phyloP scores from a whole-genome alignment of 2,888 invertebrate species.

The Pollenia labialis region DNA sequence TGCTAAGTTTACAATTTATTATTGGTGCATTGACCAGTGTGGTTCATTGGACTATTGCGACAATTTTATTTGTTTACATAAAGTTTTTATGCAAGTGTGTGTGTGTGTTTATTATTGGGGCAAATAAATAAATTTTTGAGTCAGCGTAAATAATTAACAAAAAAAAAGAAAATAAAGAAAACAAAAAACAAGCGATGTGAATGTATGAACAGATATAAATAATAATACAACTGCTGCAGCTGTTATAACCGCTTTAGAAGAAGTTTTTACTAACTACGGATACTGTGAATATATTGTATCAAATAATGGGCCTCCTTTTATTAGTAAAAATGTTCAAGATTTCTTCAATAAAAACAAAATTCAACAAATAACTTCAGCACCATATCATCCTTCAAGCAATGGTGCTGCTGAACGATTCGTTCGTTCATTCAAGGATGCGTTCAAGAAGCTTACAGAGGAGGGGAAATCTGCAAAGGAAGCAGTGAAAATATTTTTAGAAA shows the following conservation, averaged over 20 bases:
- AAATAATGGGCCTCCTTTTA: not conserved
- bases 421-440: not conserved
- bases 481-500: conserved; percentile 12
- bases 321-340: not conserved
- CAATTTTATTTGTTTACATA: too few relatives aligned
- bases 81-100: too few relatives aligned
- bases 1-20: too few relatives aligned
- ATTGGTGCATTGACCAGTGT: too few relatives aligned
- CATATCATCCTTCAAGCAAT: conserved; percentile 17
- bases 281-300: not conserved
- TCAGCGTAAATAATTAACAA: too few relatives aligned
- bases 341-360: not conserved
- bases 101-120: too few relatives aligned
- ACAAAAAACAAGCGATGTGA: too few relatives aligned
- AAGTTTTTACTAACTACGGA: not conserved
- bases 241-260: not conserved
- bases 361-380: conserved; percentile 12
- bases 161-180: too few relatives aligned
- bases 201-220: too few relatives aligned
- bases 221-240: not conserved
- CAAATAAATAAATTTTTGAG: too few relatives aligned
- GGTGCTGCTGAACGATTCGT: conserved; percentile 19
- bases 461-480: conserved; percentile 1
- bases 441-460: not conserved
- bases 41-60: too few relatives aligned